Conservation (phyloP, 1,140 invertebrate genomes). For the Drosophila saltans region DNA sequence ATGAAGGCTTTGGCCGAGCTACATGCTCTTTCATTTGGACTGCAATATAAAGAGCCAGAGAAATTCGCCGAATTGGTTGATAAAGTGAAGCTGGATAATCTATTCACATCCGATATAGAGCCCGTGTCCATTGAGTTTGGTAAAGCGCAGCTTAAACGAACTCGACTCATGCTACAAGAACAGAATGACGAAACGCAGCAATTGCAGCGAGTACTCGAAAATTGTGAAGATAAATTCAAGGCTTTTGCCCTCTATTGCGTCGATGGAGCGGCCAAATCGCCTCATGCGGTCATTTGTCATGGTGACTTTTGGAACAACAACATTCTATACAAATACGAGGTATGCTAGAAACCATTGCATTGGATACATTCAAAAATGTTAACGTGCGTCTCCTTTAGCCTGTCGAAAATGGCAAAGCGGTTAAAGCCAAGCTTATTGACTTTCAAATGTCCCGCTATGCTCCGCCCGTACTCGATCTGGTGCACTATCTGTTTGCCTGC, state of each 20-base stretch:
- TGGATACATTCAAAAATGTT: no score
- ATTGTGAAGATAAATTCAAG: slow-evolving; percentile 52
- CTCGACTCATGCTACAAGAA: slow-evolving; percentile 35
- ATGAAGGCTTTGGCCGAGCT: slow-evolving; percentile 55
- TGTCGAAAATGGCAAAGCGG: slow-evolving; percentile 12
- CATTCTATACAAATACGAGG: slow-evolving; percentile 61
- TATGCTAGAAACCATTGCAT: slow-evolving; percentile 10
- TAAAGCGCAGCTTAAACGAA: slow-evolving; percentile 47
- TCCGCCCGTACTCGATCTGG: slow-evolving; percentile 83
- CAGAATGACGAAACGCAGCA: not conserved
- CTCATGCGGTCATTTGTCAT: slow-evolving; percentile 65
- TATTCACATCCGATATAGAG: slow-evolving; percentile 53
- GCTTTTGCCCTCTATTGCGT: slow-evolving; percentile 47
- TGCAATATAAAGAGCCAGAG: slow-evolving; percentile 41
- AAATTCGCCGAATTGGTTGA: slow-evolving; percentile 35
- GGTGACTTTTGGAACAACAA: slow-evolving; percentile 74
- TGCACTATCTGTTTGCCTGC: slow-evolving; percentile 84
- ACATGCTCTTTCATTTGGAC: slow-evolving; percentile 58
- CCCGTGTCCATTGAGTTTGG: slow-evolving; percentile 62
- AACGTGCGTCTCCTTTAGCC: not conserved
- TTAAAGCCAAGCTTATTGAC: slow-evolving; percentile 83
- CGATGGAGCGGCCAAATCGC: slow-evolving; percentile 35
- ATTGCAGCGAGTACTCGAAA: slow-evolving; percentile 33
- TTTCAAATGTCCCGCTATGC: slow-evolving; percentile 84
- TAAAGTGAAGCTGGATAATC: slow-evolving; percentile 49